These are phyloP conservation scores for Aphelenchoides fujianensis DNA, from an alignment of 1,140 invertebrate species.

Conservation along the genomic window DNA sequence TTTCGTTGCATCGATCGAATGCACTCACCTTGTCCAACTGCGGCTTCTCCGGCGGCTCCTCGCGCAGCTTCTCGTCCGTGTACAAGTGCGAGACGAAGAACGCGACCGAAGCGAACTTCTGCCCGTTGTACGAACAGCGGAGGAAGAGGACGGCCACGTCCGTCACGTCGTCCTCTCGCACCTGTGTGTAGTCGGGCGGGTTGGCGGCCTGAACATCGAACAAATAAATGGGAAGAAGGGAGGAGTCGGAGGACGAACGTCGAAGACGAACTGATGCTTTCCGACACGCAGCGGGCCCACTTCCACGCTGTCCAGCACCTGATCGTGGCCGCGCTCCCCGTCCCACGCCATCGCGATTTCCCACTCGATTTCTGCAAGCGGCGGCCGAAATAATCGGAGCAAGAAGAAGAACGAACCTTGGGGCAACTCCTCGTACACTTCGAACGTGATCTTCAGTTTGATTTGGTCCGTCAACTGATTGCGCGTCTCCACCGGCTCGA, in stretches of 20 bases:
- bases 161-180: slow-evolving; percentile 87
- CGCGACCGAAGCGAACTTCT: slow-evolving; percentile 84
- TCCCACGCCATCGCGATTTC: slow-evolving; percentile 17
- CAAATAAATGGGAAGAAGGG: not conserved
- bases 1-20: not conserved
- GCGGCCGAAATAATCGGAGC: not conserved
- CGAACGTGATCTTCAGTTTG: slow-evolving; percentile 17
- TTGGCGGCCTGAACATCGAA: slow-evolving; percentile 73
- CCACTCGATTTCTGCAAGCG: slow-evolving; percentile 13
- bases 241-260: slow-evolving; percentile 66
- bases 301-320: slow-evolving; percentile 78
- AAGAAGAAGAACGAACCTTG: not conserved
- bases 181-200: slow-evolving; percentile 84
- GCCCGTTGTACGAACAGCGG: slow-evolving; percentile 80
- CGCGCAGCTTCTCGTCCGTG: slow-evolving; percentile 80
- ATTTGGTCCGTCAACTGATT: not conserved
- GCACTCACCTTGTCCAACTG: slow-evolving; percentile 79
- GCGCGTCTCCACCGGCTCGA: not conserved
- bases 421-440: slow-evolving; percentile 8
- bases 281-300: slow-evolving; percentile 95
- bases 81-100: slow-evolving; percentile 99
- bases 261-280: slow-evolving; percentile 91
- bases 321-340: slow-evolving; percentile 80
- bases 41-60: slow-evolving; percentile 87
- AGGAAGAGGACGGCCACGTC: slow-evolving; percentile 92